Evolutionary conservation across 2,797 vertebrate genomes (phyloP).

Genomic region (Myripristis murdjan): DNA sequence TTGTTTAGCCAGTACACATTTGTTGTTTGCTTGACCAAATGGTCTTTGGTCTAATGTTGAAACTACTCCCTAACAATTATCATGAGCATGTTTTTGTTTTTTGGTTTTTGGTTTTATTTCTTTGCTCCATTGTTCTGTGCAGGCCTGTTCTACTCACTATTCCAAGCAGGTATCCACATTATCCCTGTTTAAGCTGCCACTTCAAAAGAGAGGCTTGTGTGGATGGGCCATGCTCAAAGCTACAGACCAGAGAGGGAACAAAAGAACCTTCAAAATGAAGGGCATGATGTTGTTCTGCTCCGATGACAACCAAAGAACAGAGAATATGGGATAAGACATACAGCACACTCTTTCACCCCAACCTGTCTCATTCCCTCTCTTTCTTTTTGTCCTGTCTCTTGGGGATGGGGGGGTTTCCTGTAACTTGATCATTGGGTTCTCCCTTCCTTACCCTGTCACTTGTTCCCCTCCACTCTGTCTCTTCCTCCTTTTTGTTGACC

Average conservation of each 20-base stretch:
- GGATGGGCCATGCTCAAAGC: constrained; percentile 65
- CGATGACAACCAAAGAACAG: constrained; percentile 48
- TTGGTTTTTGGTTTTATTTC: constrained; percentile 46
- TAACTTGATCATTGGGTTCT: constrained; percentile 73
- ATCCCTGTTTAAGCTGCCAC: constrained; percentile 73
- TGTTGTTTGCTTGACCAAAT: constrained; percentile 69
- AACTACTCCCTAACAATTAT: constrained; percentile 60
- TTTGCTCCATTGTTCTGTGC: constrained; percentile 69
- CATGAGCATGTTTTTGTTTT: constrained; percentile 72
- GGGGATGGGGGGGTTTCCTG: constrained; percentile 77
- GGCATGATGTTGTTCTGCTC: constrained; percentile 54
- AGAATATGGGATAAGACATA: constrained; percentile 47
- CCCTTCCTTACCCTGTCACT: constrained; percentile 63
- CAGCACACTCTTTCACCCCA: constrained; percentile 57
- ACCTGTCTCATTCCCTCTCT: constrained; percentile 36
- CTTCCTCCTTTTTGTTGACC: constrained; percentile 38
- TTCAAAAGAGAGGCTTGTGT: constrained; percentile 74
- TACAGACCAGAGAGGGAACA: constrained; percentile 63
- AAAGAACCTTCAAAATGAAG: constrained; percentile 56
- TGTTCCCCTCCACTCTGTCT: constrained; percentile 62
- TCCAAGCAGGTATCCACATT: constrained; percentile 65
- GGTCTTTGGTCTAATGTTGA: constrained; percentile 46
- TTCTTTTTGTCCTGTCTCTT: constrained; percentile 37
- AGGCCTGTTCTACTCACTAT: constrained; percentile 63
- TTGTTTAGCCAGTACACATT: constrained; percentile 53